Percentiles rank a stretch among this genome's conserved stretches.
Conservation (phyloP, 1,140 invertebrate genomes). For the Conus ventricosus region DNA sequence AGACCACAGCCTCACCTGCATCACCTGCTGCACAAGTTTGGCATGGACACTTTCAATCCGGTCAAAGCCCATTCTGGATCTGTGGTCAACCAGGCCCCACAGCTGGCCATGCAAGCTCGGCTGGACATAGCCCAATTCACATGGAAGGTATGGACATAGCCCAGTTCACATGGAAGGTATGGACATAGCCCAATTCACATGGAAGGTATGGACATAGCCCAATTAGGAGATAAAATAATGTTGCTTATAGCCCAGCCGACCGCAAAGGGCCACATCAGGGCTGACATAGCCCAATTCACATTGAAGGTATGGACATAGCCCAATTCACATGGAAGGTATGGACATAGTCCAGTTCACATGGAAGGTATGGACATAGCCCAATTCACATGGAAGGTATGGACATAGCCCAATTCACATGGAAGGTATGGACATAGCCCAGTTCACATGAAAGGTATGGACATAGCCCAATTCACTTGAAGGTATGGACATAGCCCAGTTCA, state of each 20-base stretch:
- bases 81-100: neutral
- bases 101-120: conserved; percentile 42
- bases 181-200: no score
- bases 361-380: conserved; percentile 40
- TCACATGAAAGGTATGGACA: no score
- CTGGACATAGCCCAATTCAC: conserved; percentile 46
- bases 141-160: conserved; percentile 43
- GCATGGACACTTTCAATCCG: conserved; percentile 56
- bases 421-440: no score
- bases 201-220: no score
- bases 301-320: conserved; percentile 44
- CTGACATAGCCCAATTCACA: conserved; percentile 44
- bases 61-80: conserved; percentile 31
- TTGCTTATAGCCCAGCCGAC: no score
- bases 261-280: no score
- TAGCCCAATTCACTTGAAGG: no score
- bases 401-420: neutral
- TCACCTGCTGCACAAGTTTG: conserved; percentile 51
- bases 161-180: neutral
- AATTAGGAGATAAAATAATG: no score
- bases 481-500: conserved; percentile 48
- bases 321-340: no score
- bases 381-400: conserved; percentile 48
- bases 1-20: conserved; percentile 57
- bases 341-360: no score